phyloP scores from a whole-genome alignment of 2,797 vertebrate species.

The Sparus aurata region DNA sequence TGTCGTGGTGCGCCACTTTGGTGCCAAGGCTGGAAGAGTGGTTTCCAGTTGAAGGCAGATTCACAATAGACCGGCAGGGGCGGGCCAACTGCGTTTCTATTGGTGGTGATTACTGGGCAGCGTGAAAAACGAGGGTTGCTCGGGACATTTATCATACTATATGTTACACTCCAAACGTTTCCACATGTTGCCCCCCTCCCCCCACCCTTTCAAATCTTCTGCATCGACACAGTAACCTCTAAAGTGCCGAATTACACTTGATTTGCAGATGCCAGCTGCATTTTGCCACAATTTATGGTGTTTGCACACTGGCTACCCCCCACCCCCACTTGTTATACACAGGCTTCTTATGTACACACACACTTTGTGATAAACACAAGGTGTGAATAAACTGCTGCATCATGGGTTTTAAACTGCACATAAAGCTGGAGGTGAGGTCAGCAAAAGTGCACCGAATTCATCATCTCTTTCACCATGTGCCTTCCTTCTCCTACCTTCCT shows the following conservation, averaged over 20 bases:
- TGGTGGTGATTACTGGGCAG: conserved; percentile 70
- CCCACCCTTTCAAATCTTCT: too few species aligned
- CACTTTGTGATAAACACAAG: background rate
- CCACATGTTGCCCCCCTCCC: background rate
- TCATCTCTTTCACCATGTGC: conserved; percentile 25
- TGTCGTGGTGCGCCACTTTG: conserved; percentile 79
- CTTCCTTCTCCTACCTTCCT: conserved; percentile 1
- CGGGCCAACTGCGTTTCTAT: conserved; percentile 72
- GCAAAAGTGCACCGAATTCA: conserved; percentile 19
- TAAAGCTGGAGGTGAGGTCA: background rate
- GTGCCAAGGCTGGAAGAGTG: conserved; percentile 77
- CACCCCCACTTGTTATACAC: conserved; percentile 8
- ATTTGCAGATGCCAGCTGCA: background rate
- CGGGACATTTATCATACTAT: conserved; percentile 57
- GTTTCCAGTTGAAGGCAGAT: conserved; percentile 71
- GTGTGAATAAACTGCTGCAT: conserved; percentile 8
- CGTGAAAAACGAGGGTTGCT: conserved; percentile 56
- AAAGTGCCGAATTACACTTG: background rate
- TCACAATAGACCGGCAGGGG: conserved; percentile 78
- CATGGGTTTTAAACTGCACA: conserved; percentile 18
- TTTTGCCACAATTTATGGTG: background rate
- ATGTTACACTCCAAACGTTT: conserved; percentile 28
- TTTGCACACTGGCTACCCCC: conserved; percentile 8
- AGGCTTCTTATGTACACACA: conserved; percentile 4
- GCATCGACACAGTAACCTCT: too few species aligned